Conservation (phyloP, 2,797 vertebrate species). For the Lacerta viridis region DNA sequence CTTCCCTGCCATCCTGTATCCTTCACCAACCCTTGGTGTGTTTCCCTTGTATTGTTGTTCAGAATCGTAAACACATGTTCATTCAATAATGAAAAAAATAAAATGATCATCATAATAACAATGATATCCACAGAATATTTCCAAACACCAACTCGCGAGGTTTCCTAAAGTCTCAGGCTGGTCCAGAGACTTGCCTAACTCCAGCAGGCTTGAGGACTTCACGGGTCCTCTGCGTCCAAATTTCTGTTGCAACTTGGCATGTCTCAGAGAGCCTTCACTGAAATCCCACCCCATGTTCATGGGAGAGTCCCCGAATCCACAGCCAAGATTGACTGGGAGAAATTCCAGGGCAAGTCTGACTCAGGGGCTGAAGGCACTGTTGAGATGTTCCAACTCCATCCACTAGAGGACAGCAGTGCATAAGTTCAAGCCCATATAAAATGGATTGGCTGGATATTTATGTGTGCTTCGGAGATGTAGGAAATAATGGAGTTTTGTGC, state of each 20-base stretch:
- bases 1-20: background rate
- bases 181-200: no score
- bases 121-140: no score
- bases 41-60: background rate
- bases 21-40: background rate
- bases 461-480: background rate
- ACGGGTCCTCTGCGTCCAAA: background rate
- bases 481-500: background rate
- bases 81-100: background rate
- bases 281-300: background rate
- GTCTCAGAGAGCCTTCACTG: background rate
- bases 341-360: background rate
- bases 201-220: background rate
- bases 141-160: no score
- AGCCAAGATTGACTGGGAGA: background rate
- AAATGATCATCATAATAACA: no score
- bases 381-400: no score
- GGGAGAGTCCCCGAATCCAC: background rate
- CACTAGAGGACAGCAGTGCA: conserved; percentile 11
- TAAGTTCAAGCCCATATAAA: background rate
- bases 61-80: background rate
- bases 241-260: background rate
- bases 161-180: no score
- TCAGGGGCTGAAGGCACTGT: background rate
- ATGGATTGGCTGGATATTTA: background rate